Percentiles rank a stretch among this genome's conserved stretches.
Conservation (phyloP, 2,113 vertebrate genomes). For the Lagopus muta region DNA sequence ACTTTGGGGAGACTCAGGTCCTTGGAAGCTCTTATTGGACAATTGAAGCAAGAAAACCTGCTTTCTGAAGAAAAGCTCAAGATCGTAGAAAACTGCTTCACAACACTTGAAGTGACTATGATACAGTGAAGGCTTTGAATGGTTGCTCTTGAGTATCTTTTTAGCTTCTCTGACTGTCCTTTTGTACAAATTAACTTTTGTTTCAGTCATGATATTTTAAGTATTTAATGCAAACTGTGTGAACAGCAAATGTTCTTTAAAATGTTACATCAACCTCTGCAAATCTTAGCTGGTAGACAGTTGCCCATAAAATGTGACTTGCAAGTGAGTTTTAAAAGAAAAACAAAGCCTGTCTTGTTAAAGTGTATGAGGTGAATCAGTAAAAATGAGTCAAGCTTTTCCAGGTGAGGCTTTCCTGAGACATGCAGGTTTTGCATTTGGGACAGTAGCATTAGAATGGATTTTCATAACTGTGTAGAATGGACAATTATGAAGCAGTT, state of each 20-base stretch:
- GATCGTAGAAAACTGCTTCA: slow-evolving; percentile 79
- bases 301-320: neutral
- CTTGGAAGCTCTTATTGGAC: slow-evolving; percentile 81
- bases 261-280: neutral
- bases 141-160: neutral
- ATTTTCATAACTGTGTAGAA: neutral
- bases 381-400: neutral
- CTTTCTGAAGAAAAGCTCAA: slow-evolving; percentile 85
- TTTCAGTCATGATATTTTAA: neutral
- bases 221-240: neutral
- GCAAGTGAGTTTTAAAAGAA: neutral
- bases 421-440: neutral
- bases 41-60: slow-evolving; percentile 81
- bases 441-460: neutral
- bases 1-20: slow-evolving; percentile 82
- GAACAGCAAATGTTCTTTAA: neutral
- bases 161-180: neutral
- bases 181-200: neutral
- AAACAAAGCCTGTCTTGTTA: neutral
- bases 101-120: slow-evolving; percentile 77
- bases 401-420: neutral
- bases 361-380: neutral
- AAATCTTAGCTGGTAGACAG: neutral
- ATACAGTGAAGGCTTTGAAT: slow-evolving; percentile 61
- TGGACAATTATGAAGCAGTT: neutral